These are phyloP conservation scores for Parasteatoda tepidariorum DNA, from an alignment of 1,140 invertebrate genomes.

Conservation along the genomic window DNA sequence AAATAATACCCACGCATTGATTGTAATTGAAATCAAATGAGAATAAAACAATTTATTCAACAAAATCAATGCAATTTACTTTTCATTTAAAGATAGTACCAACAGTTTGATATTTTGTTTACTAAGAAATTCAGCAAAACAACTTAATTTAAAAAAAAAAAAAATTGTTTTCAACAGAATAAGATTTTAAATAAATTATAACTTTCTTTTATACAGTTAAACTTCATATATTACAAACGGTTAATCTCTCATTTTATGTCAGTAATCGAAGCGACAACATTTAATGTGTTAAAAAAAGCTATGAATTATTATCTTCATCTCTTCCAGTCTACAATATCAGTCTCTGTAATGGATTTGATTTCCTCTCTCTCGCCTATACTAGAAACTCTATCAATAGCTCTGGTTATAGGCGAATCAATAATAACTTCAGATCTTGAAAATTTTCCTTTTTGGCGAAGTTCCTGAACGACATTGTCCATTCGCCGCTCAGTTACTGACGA, in stretches of 20 bases:
- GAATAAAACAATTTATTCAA: no score
- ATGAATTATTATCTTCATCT: constrained; percentile 26
- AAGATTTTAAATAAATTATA: no score
- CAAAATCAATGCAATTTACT: no score
- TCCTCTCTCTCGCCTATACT: constrained; percentile 56
- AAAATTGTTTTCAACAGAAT: no score
- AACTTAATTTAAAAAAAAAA: no score
- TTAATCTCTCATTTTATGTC: not conserved
- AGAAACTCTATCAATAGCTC: constrained; percentile 36
- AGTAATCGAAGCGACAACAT: not conserved
- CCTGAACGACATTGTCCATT: constrained; percentile 46
- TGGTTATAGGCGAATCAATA: constrained; percentile 51
- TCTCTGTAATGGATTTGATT: constrained; percentile 63
- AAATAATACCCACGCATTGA: no score
- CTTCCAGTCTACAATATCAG: constrained; percentile 62
- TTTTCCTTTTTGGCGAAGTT: constrained; percentile 45
- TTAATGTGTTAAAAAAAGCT: constrained; percentile 5
- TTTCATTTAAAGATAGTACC: no score
- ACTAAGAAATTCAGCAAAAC: no score
- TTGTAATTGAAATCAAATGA: no score
- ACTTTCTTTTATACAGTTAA: no score
- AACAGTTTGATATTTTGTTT: no score
- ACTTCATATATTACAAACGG: not conserved
- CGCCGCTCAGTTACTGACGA: constrained; percentile 34
- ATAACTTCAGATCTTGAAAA: constrained; percentile 48